phyloP scores from a whole-genome alignment of 2,888 invertebrate genomes.

The Lepidocyrtoides sp. region DNA sequence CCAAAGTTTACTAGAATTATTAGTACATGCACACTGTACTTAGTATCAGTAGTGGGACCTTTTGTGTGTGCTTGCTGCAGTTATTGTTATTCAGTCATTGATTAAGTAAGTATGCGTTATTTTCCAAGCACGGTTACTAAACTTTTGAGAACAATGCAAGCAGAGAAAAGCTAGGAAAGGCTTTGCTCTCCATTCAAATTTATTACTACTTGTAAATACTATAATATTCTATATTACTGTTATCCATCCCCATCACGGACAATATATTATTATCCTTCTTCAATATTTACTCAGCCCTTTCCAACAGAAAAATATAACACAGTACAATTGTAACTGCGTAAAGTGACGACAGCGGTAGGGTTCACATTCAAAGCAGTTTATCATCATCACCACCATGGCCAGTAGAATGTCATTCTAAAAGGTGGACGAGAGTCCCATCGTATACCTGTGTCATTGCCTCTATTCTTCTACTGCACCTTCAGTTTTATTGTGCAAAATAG shows the following conservation, averaged over 20 bases:
- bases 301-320: background rate
- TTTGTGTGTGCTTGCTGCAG: background rate
- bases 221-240: background rate
- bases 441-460: too few species aligned
- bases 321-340: background rate
- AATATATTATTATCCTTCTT: conserved; percentile 7
- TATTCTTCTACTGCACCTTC: too few species aligned
- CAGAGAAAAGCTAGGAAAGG: background rate
- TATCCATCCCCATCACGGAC: background rate
- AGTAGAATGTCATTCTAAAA: background rate
- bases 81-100: background rate
- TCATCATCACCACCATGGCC: background rate
- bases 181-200: background rate
- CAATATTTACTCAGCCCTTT: conserved; percentile 21
- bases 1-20: background rate
- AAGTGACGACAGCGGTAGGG: background rate
- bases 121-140: background rate
- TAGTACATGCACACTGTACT: background rate
- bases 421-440: too few species aligned
- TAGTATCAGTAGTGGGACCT: background rate
- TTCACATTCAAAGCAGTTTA: background rate
- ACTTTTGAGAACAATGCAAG: background rate
- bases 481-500: background rate
- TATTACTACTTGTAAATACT: background rate
- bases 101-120: too few species aligned